Percentiles rank a stretch among this genome's conserved stretches.
Evolutionary conservation across 2,888 invertebrate genomes (phyloP).

Genomic region (Sinotaia quadrata): DNA sequence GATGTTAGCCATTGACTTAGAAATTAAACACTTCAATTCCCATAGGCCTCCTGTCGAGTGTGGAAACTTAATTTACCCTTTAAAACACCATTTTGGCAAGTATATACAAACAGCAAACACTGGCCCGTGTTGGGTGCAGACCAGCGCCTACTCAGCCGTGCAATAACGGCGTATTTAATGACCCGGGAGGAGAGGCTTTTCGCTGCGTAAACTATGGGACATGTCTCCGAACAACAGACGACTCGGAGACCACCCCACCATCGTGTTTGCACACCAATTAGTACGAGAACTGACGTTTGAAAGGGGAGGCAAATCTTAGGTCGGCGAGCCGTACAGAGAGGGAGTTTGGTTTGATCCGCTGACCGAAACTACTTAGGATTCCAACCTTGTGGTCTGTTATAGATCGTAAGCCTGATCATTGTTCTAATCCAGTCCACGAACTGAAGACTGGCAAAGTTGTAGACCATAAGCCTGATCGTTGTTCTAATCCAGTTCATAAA

Average conservation of each 20-base stretch:
- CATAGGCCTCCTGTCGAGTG: too few species aligned
- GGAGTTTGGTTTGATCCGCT: neutral
- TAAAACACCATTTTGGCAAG: constrained; percentile 10
- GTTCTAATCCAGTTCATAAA: too few species aligned
- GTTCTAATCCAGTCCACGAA: too few species aligned
- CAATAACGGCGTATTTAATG: constrained; percentile 25
- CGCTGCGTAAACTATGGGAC: neutral
- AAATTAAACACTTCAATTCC: too few species aligned
- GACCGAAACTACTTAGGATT: too few species aligned
- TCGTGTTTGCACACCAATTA: constrained; percentile 36
- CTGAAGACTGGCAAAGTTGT: too few species aligned
- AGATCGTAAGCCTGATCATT: too few species aligned
- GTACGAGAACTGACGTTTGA: constrained; percentile 35
- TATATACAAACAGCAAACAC: constrained; percentile 19
- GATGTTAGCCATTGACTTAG: too few species aligned
- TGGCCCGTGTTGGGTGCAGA: neutral
- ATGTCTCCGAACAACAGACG: neutral
- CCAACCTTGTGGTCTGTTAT: too few species aligned
- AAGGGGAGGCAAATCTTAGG: constrained; percentile 32
- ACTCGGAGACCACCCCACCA: constrained; percentile 11
- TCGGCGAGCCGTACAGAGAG: neutral
- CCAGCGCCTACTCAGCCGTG: neutral
- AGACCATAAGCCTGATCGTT: too few species aligned
- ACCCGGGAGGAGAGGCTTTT: constrained; percentile 10
- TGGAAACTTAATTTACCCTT: too few species aligned